These are phyloP conservation scores for Dicyrtoma fusca DNA, from an alignment of 2,888 invertebrate species.

Conservation along the genomic window DNA sequence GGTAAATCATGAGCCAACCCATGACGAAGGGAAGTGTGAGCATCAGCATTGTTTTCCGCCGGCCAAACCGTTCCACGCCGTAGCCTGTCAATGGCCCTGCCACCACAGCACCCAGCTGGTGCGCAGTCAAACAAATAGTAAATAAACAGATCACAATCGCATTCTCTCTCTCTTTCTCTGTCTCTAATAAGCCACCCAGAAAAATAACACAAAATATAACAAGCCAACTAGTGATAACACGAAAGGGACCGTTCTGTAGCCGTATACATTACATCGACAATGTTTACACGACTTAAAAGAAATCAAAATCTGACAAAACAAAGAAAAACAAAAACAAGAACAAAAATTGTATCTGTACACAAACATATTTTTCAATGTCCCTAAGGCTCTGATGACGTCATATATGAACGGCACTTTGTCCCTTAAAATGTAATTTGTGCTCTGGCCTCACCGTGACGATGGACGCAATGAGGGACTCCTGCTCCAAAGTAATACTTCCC, in stretches of 20 bases:
- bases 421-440: background rate
- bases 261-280: too few relatives aligned
- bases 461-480: slow-evolving; percentile 53
- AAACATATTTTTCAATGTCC: background rate
- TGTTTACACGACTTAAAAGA: too few relatives aligned
- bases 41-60: slow-evolving; percentile 46
- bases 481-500: slow-evolving; percentile 43
- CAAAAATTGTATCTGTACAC: too few relatives aligned
- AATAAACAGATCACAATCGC: background rate
- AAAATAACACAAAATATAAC: too few relatives aligned
- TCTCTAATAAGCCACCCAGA: too few relatives aligned
- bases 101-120: slow-evolving; percentile 54
- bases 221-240: too few relatives aligned
- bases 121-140: slow-evolving; percentile 10
- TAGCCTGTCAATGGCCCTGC: slow-evolving; percentile 55
- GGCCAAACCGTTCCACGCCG: slow-evolving; percentile 49
- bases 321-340: too few relatives aligned
- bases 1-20: slow-evolving; percentile 59
- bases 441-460: slow-evolving; percentile 47
- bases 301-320: too few relatives aligned
- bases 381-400: background rate
- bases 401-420: background rate
- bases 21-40: slow-evolving; percentile 35
- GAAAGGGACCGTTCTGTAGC: too few relatives aligned
- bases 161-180: background rate